A percentile compares a stretch with the other conserved stretches of the same genome.
Evolutionary conservation across 2,797 vertebrate genomes (phyloP).

Genomic region (Sebastes iracundus): DNA sequence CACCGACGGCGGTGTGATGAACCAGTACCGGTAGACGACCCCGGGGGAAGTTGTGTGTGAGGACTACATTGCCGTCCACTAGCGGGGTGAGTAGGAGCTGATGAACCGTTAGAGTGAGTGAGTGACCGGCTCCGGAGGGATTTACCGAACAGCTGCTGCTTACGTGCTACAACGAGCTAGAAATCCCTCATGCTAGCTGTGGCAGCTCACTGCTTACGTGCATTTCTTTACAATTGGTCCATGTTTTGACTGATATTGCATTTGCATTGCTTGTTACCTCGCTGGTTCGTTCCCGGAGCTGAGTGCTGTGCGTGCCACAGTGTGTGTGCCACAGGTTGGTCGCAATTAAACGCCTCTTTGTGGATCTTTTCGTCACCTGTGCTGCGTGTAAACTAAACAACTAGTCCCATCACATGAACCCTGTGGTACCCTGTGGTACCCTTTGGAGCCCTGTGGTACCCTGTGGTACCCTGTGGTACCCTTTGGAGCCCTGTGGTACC

Average conservation of each 20-base stretch:
- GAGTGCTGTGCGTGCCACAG: not conserved
- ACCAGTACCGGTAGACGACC: slow-evolving; percentile 30
- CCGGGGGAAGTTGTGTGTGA: slow-evolving; percentile 39
- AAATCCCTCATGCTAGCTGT: slow-evolving; percentile 6
- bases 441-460: not conserved
- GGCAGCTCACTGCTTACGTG: not conserved
- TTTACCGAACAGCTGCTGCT: slow-evolving; percentile 44
- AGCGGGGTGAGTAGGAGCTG: slow-evolving; percentile 64
- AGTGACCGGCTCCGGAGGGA: slow-evolving; percentile 5
- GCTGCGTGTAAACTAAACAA: not conserved
- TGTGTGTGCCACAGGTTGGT: slow-evolving; percentile 66
- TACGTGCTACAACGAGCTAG: not conserved
- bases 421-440: not conserved
- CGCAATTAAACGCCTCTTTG: not conserved
- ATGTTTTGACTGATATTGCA: not conserved
- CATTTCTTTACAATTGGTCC: not conserved
- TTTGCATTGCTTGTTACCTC: not conserved
- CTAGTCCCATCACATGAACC: not conserved
- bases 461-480: not conserved
- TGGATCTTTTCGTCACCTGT: not conserved
- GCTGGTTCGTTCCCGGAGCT: not conserved
- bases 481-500: not conserved
- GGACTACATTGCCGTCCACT: slow-evolving; percentile 43
- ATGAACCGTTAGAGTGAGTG: slow-evolving; percentile 40
- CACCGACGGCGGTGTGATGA: slow-evolving; percentile 11